Percentiles rank a stretch among this genome's conserved stretches.
Evolutionary conservation across 2,888 invertebrate genomes (phyloP).

Genomic region (Eudemis profundana): DNA sequence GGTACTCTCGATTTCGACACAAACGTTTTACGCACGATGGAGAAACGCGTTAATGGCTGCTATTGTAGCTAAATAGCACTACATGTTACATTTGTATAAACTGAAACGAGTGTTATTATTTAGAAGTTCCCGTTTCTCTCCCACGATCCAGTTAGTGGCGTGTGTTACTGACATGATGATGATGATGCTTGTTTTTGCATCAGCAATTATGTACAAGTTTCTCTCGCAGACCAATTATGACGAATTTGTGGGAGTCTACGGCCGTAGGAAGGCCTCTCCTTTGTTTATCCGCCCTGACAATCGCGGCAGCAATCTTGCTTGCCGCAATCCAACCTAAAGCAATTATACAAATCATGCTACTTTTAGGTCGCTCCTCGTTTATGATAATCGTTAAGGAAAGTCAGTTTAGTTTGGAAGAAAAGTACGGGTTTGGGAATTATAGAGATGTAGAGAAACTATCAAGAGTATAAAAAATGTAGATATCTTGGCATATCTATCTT

Average conservation of each 20-base stretch:
- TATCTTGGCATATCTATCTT: too few relatives aligned
- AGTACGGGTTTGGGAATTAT: neutral
- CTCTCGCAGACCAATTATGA: constrained; percentile 77
- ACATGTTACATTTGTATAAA: constrained; percentile 74
- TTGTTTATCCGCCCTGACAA: constrained; percentile 74
- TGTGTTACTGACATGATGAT: constrained; percentile 79
- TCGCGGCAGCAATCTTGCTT: constrained; percentile 64
- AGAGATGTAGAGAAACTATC: neutral
- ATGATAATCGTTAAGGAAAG: neutral
- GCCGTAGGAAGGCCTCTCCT: constrained; percentile 68
- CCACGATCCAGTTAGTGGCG: constrained; percentile 81
- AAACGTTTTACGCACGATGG: constrained; percentile 76
- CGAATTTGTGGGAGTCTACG: constrained; percentile 75
- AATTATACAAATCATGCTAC: constrained; percentile 34
- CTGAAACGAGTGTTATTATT: constrained; percentile 63
- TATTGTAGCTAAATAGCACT: constrained; percentile 71
- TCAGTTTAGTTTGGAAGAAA: neutral
- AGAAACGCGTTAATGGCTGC: constrained; percentile 78
- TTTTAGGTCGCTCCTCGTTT: constrained; percentile 11
- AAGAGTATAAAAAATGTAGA: too few relatives aligned
- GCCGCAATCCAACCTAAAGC: constrained; percentile 39
- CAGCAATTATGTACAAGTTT: constrained; percentile 81
- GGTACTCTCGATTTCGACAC: constrained; percentile 82
- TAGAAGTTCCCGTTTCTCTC: constrained; percentile 80
- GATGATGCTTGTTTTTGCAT: constrained; percentile 80